These are phyloP conservation scores for Notiomystis cincta DNA, from an alignment of 2,113 vertebrate species.

Conservation along the genomic window DNA sequence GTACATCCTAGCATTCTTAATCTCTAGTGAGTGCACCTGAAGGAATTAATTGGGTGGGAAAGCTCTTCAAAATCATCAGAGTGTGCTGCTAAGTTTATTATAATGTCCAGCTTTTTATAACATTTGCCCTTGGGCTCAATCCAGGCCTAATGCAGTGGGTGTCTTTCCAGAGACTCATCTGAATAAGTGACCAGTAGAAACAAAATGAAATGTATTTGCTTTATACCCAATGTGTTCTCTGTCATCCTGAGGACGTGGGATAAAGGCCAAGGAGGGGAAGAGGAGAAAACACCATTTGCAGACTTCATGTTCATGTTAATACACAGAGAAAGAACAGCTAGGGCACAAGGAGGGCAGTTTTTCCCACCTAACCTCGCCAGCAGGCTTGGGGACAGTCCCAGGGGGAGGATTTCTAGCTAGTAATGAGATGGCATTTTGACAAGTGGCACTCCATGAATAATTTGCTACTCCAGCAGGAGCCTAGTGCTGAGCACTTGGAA, in stretches of 20 bases:
- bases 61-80: neutral
- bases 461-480: neutral
- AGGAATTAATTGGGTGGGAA: neutral
- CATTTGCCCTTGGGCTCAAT: neutral
- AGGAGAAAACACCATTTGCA: neutral
- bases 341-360: neutral
- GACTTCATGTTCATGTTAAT: neutral
- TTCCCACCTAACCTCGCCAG: neutral
- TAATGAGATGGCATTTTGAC: neutral
- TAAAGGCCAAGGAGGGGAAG: neutral
- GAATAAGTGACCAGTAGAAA: neutral
- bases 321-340: neutral
- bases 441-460: constrained; percentile 2
- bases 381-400: neutral
- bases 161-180: neutral
- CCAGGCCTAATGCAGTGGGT: neutral
- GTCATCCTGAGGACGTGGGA: neutral
- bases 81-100: neutral
- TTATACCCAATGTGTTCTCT: neutral
- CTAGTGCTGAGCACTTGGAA: neutral
- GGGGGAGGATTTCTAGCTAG: neutral
- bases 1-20: neutral
- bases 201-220: neutral
- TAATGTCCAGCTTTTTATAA: neutral
- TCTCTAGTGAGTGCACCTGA: neutral